Evolutionary conservation across 2,113 vertebrate species (phyloP), one percentile per base, ranked within the genome.

Genomic region (Chascanopsetta lugubris): DNA sequence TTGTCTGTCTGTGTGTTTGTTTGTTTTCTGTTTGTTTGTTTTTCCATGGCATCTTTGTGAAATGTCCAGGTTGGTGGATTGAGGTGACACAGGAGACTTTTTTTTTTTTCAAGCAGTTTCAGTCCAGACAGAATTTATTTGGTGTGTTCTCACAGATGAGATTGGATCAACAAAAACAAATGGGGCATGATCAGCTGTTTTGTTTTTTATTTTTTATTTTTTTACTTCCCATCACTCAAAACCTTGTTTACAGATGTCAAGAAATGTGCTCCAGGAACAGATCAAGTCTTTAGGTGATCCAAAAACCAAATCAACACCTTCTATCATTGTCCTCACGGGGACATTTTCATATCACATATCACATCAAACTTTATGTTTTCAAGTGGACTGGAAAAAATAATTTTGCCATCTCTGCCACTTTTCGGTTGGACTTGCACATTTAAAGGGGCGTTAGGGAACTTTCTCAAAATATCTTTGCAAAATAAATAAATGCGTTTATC

Each of bases 301-400:
- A 88, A 88, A n/a, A 86, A 86, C 79, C 80, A 86, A 86, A 87
- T 82, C 67, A 68, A 50, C 69, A 69, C 60, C 81, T 58, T 81
- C 70, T 73, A 65, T 72, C 80, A 82, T 86, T 85, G 80, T 84
- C 87, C 86, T 77, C 69, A 77, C 83, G 89, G 89, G 63, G 86
- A 91, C 85, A 90, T n/a, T n/a, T n/a, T n/a, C n/a, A n/a, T n/a
- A n/a, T n/a, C n/a, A n/a, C n/a, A n/a, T n/a, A n/a, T 64, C 72
- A 87, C 84, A 89, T 90, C 91, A 86, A 91, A 89, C 80, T 89
- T 70, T 42, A 7, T n/a, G 38, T 42, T 83, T 85, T 90, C 91
- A 81, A 58, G 58, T 26, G 45, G 68, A 80, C 64, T 64, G 63
- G 38, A 72, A 64, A 82, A 82, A 62, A 65, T 55, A 34, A 47